Evolutionary conservation across 2,888 invertebrate species (phyloP).

Genomic region (Choreutis nemorana): DNA sequence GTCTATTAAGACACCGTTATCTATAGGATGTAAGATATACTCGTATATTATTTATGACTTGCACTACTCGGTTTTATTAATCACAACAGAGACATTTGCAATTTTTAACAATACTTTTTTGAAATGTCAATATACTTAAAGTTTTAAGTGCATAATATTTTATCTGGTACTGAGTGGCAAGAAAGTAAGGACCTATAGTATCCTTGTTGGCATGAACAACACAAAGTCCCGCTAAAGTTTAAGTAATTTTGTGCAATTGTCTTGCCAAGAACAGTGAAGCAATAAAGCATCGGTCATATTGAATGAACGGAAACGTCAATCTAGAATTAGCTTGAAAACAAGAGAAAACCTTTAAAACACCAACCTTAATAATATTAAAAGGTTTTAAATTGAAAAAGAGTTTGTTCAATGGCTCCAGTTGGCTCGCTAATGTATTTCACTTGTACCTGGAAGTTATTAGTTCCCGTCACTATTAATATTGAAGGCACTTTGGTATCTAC

Average conservation of each 20-base stretch:
- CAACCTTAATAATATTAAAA: constrained; percentile 45
- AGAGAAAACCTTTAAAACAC: constrained; percentile 56
- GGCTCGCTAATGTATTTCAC: constrained; percentile 43
- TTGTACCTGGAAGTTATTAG: constrained; percentile 21
- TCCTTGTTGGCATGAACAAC: no score
- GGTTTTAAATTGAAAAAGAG: constrained; percentile 39
- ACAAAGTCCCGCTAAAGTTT: constrained; percentile 41
- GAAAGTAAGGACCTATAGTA: no score
- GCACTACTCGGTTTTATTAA: no score
- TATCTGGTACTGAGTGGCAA: no score
- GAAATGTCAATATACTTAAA: no score
- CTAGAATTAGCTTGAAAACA: constrained; percentile 58
- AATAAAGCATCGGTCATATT: constrained; percentile 65
- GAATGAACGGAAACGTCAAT: constrained; percentile 65
- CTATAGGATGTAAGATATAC: no score
- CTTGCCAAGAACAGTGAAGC: constrained; percentile 47
- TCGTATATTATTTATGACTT: no score
- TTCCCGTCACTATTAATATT: no score
- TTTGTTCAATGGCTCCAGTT: constrained; percentile 13
- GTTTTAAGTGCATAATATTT: no score
- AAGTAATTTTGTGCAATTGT: constrained; percentile 56
- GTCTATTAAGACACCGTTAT: constrained; percentile 60
- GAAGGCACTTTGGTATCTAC: no score
- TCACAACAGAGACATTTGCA: no score
- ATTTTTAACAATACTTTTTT: no score